These are phyloP conservation scores for Catamblyrhynchus diadema DNA, from an alignment of 2,797 vertebrate species.

Conservation along the genomic window DNA sequence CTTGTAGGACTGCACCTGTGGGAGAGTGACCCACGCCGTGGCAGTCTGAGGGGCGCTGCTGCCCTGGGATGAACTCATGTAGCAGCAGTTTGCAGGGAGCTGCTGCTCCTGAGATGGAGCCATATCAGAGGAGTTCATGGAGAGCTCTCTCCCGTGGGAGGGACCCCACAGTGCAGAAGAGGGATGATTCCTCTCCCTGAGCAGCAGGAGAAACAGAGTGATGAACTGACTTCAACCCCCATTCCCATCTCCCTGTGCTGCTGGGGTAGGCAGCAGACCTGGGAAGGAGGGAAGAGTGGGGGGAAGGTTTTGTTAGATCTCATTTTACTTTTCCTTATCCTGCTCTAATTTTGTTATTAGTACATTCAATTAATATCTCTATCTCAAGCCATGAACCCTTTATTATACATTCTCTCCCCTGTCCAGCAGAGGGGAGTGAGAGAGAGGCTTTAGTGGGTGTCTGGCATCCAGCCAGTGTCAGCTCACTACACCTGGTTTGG, in stretches of 20 bases:
- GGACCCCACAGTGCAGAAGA: fast-evolving
- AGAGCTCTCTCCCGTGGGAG: not conserved
- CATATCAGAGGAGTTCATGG: fast-evolving
- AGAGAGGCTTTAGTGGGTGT: not conserved
- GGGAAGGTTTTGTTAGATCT: not conserved
- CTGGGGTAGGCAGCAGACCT: not conserved
- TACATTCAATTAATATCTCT: not conserved
- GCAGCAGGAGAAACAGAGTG: not conserved
- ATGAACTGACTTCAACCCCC: not conserved
- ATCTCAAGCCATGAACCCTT: not conserved
- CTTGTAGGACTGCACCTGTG: fast-evolving
- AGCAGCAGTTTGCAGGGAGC: not conserved
- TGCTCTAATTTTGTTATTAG: not conserved
- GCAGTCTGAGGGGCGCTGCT: not conserved
- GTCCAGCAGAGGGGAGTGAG: not conserved
- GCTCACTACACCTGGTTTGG: not conserved
- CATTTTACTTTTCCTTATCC: not conserved
- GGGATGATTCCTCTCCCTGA: not conserved
- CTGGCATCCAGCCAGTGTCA: not conserved
- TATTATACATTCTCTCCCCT: not conserved
- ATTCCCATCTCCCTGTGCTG: not conserved
- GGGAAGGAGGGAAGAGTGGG: not conserved
- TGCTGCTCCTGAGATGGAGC: not conserved
- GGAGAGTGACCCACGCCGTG: fast-evolving
- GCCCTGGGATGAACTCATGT: fast-evolving